Evolutionary conservation across 2,888 invertebrate species (phyloP), one percentile per base, ranked within the genome.

Genomic region (Mycalesis mineus): DNA sequence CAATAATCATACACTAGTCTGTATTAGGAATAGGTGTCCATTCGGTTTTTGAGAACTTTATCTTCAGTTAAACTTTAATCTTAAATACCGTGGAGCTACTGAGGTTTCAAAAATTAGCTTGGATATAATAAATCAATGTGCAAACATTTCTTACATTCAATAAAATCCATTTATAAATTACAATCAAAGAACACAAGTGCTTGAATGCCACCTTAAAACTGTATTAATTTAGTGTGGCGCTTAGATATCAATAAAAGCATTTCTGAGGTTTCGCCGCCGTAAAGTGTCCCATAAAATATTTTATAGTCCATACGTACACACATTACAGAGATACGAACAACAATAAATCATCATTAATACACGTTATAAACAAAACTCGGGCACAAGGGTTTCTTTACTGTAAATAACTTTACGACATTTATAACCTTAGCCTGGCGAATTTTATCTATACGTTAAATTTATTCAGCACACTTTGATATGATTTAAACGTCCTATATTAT

Each of bases 281-380:
- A 77, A 83, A 82, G 71, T 80, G 82, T 78, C 79, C 74, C 82
- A 84, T 86, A 85, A 88, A 88, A 81, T 76, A 70, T 76, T 85
- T 86, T 84, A 87, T 82, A 72, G 77, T 70, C 81, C 82, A 82
- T 84, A 82, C 78, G 70, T 79, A 82, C 83, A 85, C 81, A 82
- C 84, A 84, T 86, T 85, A 84, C 80, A 78, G 73, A 78, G 78
- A 83, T 81, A 84, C 76, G 75, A 78, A 80, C 77, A 75, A 74
- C 71, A 77, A 86, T 87, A 87, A 88, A 88, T 88, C 85, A 86
- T 80, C 73, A 77, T 79, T 82, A 84, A 80, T 79, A 78, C 70
- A 72, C 65, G 75, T 73, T 80, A 81, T 79, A 84, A 84, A 84
- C 80, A 81, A 82, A 82, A 80, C 73, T 72, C 71, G 65, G 51